Evolutionary conservation across 2,113 vertebrate genomes (phyloP), one percentile per base, ranked within the genome.

Genomic region (Xyrauchen texanus): DNA sequence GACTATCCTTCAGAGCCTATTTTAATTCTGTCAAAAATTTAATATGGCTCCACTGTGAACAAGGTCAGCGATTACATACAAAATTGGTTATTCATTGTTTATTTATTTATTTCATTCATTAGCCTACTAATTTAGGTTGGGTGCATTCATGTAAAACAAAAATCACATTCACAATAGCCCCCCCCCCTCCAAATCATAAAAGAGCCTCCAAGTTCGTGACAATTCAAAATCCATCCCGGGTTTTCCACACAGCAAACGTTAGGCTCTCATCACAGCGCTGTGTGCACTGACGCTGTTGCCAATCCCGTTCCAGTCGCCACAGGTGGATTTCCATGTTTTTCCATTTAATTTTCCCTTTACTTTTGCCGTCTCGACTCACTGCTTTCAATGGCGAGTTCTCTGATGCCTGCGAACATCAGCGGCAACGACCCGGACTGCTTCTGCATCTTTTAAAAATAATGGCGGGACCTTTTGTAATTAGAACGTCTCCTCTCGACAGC

Each of bases 281-380:
- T 8, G 4, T 7, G 47, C 83, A 11, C 21, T 34, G 21, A 1
- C 21, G 21, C 21, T 34, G 21, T 34, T 34, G 21, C 21, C 21
- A 34, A 65, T 92, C 92, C 92, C 5, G 87, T 6, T 93, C 92
- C 91, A 89, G 81, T 65, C 2, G 21, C 89, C 44, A 93, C 92
- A 93, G 92, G 93, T 93, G 90, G 88, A 84, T 34, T 6, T 88
- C 92, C 92, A 80, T 70, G 89, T 86, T 91, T 93, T 93, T 12
- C 69, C 45, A 0, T 34, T 5, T 68, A 77, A 87, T 79, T 62
- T 1, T 34, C 65, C 74, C 21, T 80, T 76, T 52, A 90, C 89
- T 90, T 90, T 86, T 83, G n/a, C 9, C n/a, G 49, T 13, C 65
- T 61, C 67, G 55, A 34, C 45, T 49, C 73, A 15, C 45, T 80